Conservation (phyloP, 2,113 vertebrate species). For the Salvelinus fontinalis region DNA sequence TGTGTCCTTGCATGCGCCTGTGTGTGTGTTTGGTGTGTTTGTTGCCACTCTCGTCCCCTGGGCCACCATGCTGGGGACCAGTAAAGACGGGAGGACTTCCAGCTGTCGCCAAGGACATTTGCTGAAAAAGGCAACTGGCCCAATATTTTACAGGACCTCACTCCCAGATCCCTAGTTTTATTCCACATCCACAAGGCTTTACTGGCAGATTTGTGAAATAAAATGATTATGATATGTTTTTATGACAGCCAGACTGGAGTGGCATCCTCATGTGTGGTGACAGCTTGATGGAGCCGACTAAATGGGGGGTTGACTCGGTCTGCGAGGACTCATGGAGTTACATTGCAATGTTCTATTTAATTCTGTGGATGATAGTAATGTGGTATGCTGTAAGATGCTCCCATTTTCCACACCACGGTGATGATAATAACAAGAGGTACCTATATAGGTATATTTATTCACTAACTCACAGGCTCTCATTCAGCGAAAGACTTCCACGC, state of each 20-base stretch:
- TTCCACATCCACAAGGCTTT: constrained; percentile 31
- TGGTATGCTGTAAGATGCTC: neutral
- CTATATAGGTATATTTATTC: neutral
- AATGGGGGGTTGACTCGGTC: neutral
- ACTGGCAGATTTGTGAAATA: constrained; percentile 15
- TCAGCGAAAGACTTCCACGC: neutral
- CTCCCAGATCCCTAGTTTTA: constrained; percentile 18
- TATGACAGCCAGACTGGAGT: neutral
- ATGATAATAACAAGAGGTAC: too few species aligned
- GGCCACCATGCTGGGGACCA: constrained; percentile 60
- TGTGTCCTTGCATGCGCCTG: neutral
- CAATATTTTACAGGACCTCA: neutral
- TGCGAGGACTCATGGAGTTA: too few species aligned
- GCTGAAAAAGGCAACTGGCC: constrained; percentile 71
- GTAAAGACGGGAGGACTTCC: constrained; percentile 58
- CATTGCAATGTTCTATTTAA: too few species aligned
- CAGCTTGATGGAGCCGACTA: neutral
- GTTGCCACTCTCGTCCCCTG: constrained; percentile 23
- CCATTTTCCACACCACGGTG: neutral
- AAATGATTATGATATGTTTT: constrained; percentile 8
- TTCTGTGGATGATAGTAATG: neutral
- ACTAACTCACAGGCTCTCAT: neutral
- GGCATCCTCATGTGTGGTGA: neutral
- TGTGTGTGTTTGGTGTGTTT: constrained; percentile 8
- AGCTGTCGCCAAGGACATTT: constrained; percentile 77